Conservation (phyloP, 2,113 vertebrate genomes). For the Pygoscelis antarcticus region DNA sequence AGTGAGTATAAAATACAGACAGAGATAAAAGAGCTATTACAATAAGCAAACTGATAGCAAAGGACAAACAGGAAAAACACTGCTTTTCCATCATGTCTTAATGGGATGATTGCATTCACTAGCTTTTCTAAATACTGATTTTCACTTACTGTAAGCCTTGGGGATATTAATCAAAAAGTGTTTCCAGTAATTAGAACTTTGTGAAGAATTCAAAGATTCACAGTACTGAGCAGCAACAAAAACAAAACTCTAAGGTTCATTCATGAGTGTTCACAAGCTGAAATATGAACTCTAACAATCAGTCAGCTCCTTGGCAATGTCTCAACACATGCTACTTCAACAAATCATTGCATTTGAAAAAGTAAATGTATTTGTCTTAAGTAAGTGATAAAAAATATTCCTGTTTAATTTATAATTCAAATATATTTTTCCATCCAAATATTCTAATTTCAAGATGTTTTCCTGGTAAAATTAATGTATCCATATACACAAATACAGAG, state of each 20-base stretch:
- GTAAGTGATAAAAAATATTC: slow-evolving; percentile 60
- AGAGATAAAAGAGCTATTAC: slow-evolving; percentile 46
- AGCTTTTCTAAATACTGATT: slow-evolving; percentile 59
- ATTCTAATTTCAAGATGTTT: slow-evolving; percentile 55
- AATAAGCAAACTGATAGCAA: slow-evolving; percentile 38
- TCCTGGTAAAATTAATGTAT: slow-evolving; percentile 45
- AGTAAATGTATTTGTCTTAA: slow-evolving; percentile 62
- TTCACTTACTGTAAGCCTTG: slow-evolving; percentile 39
- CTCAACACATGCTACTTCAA: slow-evolving; percentile 52
- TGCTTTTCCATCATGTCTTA: neutral
- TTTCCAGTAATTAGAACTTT: slow-evolving; percentile 61
- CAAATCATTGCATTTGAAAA: slow-evolving; percentile 69
- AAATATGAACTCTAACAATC: neutral
- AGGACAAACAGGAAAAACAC: slow-evolving; percentile 33
- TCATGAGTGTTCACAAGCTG: slow-evolving; percentile 3
- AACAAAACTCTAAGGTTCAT: slow-evolving; percentile 23
- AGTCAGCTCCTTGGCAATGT: slow-evolving; percentile 26
- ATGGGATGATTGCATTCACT: slow-evolving; percentile 12
- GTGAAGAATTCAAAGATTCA: slow-evolving; percentile 56
- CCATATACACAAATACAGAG: neutral
- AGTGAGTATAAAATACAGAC: neutral
- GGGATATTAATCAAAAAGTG: slow-evolving; percentile 32
- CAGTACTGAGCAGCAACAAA: slow-evolving; percentile 11
- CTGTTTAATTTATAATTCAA: slow-evolving; percentile 63
- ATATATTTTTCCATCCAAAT: slow-evolving; percentile 56